These are phyloP conservation scores for Macropus fuliginosus DNA, from an alignment of 2,797 vertebrate species.

Conservation along the genomic window DNA sequence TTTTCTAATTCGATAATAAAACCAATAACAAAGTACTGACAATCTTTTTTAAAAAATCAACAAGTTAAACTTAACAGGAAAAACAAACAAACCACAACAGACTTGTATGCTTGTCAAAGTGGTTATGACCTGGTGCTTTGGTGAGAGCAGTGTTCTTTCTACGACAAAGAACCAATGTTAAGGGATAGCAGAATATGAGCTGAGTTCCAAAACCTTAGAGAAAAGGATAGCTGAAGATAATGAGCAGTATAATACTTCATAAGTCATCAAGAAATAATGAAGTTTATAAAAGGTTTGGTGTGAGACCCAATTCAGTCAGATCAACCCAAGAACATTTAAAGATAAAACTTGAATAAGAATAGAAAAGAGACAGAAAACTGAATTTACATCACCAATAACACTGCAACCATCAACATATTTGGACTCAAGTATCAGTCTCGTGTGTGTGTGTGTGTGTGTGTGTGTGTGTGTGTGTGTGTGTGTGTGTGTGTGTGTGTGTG, in stretches of 20 bases:
- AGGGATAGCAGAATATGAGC: neutral
- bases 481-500: accelerated
- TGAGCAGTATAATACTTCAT: neutral
- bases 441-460: too few relatives aligned
- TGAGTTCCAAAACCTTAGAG: neutral
- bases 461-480: too few relatives aligned
- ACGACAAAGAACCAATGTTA: neutral
- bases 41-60: conserved; percentile 73
- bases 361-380: neutral
- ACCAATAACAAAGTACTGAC: conserved; percentile 68
- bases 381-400: neutral
- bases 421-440: neutral
- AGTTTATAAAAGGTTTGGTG: neutral
- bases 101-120: neutral
- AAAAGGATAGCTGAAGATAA: neutral
- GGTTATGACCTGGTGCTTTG: neutral
- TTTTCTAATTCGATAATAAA: conserved; percentile 77
- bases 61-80: neutral
- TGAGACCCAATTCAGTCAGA: neutral
- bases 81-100: neutral
- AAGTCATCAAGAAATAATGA: neutral
- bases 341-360: neutral
- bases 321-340: neutral
- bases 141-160: too few relatives aligned
- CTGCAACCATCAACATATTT: neutral